Base-by-base conservation (phyloP, 2,113 vertebrate genomes). In the Notarius quadriscutis region DNA sequence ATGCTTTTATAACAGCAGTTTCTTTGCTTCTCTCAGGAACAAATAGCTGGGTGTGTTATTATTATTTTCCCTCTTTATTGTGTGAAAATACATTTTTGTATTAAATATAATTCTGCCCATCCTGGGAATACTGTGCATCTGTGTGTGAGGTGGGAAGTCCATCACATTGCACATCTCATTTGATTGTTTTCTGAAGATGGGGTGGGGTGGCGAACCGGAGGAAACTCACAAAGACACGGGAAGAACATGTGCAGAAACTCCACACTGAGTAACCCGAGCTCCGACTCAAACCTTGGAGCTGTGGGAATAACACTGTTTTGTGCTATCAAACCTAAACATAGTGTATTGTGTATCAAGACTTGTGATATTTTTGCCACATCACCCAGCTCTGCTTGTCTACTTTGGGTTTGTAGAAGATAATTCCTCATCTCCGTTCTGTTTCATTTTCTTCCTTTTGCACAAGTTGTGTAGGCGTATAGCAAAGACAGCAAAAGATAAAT, bases 401-500 rank as follows among this genome's bases (percentile, higher is more conserved):
- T 48, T 74, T 74, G 18, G 41, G 17, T 58, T 58, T 27, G 34
- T 10, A 20, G 20, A 80, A 20, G 20, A 80, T 80, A 27, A 55
- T 20, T 20, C 4, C 5, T 58, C 9, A 1, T 80, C 55, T 27
- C 71, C 7, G 9, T 20, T 69, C 10, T 50, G 48, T 75, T 50
- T 55, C 51, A 3, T 78, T 80, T 50, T 63, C 25, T 77, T 62
- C 25, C 55, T 79, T n/a, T 10, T 12, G 27, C 22, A 55, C 51
- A 67, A 30, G 65, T 57, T 78, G 30, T 57, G 78, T 62, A 92
- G 93, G 90, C 93, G 93, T 90, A 91, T 18, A 78, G 69, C 91
- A 94, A 95, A 95, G 95, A 69, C 2, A 91, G 87, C 87, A 72
- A 88, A 81, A 93, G 92, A 91, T 91, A 92, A 88, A 93, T 92